phyloP scores from a whole-genome alignment of 2,797 vertebrate species.

The Phrynocephalus vlangalii region DNA sequence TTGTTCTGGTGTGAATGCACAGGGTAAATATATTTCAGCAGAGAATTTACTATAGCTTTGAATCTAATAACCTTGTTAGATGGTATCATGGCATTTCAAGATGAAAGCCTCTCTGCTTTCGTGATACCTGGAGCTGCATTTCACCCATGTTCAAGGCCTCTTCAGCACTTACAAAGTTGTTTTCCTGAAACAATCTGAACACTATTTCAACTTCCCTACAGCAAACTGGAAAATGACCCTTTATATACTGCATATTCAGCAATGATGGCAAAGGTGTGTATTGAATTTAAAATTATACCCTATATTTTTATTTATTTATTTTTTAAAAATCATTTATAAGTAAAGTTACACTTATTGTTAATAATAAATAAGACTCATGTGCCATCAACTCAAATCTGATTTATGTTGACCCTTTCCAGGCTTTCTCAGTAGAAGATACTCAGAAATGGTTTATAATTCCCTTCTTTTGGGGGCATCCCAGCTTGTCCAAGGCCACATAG shows the following conservation, averaged over 20 bases:
- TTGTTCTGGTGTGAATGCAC: constrained; percentile 9
- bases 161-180: too few relatives aligned
- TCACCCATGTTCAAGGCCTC: neutral
- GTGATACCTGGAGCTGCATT: constrained; percentile 14
- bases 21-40: constrained; percentile 24
- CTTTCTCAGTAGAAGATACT: too few relatives aligned
- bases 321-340: neutral
- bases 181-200: neutral
- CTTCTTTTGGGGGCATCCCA: too few relatives aligned
- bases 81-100: neutral
- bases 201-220: constrained; percentile 67
- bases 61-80: constrained; percentile 31
- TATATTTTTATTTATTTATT: neutral
- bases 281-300: neutral
- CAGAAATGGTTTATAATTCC: too few relatives aligned
- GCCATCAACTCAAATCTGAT: too few relatives aligned
- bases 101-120: neutral
- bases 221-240: constrained; percentile 93
- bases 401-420: too few relatives aligned
- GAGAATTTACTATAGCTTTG: constrained; percentile 14
- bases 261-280: constrained; percentile 98
- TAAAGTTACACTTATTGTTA: neutral
- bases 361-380: too few relatives aligned
- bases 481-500: too few relatives aligned
- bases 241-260: constrained; percentile 96